phyloP scores from a whole-genome alignment of 2,113 vertebrate genomes.

The Hyla sarda region DNA sequence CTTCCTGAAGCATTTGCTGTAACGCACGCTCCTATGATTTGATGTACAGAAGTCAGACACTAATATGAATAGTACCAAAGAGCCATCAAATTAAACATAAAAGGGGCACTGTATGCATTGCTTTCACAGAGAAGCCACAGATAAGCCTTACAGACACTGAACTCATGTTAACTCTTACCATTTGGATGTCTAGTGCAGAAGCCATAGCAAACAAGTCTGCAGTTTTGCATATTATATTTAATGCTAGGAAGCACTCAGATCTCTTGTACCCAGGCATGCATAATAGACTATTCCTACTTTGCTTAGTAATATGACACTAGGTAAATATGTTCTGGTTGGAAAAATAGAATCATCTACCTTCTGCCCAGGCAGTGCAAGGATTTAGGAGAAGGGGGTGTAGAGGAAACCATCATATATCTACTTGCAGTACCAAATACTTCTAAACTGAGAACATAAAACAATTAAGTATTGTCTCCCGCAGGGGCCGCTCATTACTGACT shows the following conservation, averaged over 20 bases:
- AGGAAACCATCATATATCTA: background rate
- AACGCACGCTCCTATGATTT: too few species aligned
- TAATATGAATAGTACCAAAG: too few species aligned
- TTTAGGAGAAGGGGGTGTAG: background rate
- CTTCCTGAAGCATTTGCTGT: too few species aligned
- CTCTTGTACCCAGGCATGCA: background rate
- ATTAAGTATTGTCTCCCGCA: background rate
- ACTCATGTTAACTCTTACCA: background rate
- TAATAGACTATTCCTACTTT: slow-evolving; percentile 7
- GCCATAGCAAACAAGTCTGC: background rate
- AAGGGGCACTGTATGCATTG: background rate
- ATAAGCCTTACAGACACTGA: background rate
- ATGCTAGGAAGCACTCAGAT: background rate
- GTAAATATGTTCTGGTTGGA: background rate
- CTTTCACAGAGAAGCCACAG: background rate
- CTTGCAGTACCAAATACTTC: background rate
- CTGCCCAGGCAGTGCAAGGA: too few species aligned
- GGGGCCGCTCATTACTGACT: slow-evolving; percentile 32
- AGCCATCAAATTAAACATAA: background rate
- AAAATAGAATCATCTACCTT: background rate
- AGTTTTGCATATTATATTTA: slow-evolving; percentile 37
- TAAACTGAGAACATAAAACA: slow-evolving; percentile 23
- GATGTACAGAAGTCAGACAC: too few species aligned
- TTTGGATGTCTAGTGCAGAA: background rate
- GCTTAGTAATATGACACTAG: slow-evolving; percentile 21